Evolutionary conservation across 2,113 vertebrate genomes (phyloP).

Genomic region (Otus sunia): DNA sequence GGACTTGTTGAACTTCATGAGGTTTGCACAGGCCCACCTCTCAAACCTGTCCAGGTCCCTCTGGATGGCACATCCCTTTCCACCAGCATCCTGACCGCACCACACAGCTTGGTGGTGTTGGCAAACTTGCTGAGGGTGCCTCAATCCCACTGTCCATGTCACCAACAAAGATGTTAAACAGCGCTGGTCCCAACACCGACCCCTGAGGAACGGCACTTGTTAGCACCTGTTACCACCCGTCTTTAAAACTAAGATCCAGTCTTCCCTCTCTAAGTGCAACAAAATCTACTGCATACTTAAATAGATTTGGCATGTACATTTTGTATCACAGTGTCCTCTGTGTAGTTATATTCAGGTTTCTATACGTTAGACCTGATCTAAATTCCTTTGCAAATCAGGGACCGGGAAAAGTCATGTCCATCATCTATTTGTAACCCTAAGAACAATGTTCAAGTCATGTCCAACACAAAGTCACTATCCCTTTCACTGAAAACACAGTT

Average conservation of each 20-base stretch:
- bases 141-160: too few relatives aligned
- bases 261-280: not conserved
- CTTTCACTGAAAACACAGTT: not conserved
- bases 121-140: too few relatives aligned
- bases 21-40: too few relatives aligned
- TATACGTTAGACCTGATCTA: not conserved
- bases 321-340: not conserved
- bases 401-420: not conserved
- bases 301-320: not conserved
- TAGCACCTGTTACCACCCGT: not conserved
- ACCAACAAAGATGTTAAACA: too few relatives aligned
- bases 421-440: not conserved
- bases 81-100: too few relatives aligned
- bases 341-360: not conserved
- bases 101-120: too few relatives aligned
- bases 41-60: too few relatives aligned
- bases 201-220: too few relatives aligned
- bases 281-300: not conserved
- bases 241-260: not conserved
- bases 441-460: not conserved
- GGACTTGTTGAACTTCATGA: too few relatives aligned
- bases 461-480: not conserved
- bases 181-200: too few relatives aligned
- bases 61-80: too few relatives aligned
- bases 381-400: not conserved